Percentiles rank a stretch among this genome's conserved stretches.
These are phyloP conservation scores for Geopemphigus sp. DNA, from an alignment of 1,140 invertebrate genomes.

Conservation along the genomic window DNA sequence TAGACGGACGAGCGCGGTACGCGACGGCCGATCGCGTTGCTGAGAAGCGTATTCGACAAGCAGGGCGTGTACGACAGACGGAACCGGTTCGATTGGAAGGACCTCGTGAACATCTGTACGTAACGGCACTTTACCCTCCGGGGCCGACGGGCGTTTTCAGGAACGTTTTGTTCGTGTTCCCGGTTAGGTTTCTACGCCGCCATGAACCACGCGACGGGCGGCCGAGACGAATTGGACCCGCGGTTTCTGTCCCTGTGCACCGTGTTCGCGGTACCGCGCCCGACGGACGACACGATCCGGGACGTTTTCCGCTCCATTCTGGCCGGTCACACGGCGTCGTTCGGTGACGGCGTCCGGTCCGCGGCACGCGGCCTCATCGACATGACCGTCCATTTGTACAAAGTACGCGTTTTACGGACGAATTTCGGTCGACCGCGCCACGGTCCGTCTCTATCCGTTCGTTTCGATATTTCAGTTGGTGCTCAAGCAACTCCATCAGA, in stretches of 20 bases:
- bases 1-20: slow-evolving; percentile 72
- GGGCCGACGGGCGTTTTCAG: too few species aligned
- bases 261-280: slow-evolving; percentile 80
- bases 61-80: slow-evolving; percentile 83
- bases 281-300: slow-evolving; percentile 70
- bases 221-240: slow-evolving; percentile 83
- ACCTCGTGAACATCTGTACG: slow-evolving; percentile 74
- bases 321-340: slow-evolving; percentile 70
- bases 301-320: slow-evolving; percentile 84
- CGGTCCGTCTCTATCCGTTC: too few species aligned
- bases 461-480: slow-evolving; percentile 59
- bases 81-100: slow-evolving; percentile 86
- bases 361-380: slow-evolving; percentile 67
- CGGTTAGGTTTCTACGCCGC: slow-evolving; percentile 55
- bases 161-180: too few species aligned
- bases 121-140: too few species aligned
- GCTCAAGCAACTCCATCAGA: slow-evolving; percentile 77
- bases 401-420: slow-evolving; percentile 65
- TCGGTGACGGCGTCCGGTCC: slow-evolving; percentile 65
- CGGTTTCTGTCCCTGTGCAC: slow-evolving; percentile 57
- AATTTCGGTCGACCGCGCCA: too few species aligned
- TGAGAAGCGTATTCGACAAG: slow-evolving; percentile 81
- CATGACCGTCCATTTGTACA: slow-evolving; percentile 80
- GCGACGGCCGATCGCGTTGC: slow-evolving; percentile 85
- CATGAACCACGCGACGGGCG: slow-evolving; percentile 79